Evolutionary conservation across 2,888 invertebrate genomes (phyloP).

Genomic region (Ditula angustiorana): DNA sequence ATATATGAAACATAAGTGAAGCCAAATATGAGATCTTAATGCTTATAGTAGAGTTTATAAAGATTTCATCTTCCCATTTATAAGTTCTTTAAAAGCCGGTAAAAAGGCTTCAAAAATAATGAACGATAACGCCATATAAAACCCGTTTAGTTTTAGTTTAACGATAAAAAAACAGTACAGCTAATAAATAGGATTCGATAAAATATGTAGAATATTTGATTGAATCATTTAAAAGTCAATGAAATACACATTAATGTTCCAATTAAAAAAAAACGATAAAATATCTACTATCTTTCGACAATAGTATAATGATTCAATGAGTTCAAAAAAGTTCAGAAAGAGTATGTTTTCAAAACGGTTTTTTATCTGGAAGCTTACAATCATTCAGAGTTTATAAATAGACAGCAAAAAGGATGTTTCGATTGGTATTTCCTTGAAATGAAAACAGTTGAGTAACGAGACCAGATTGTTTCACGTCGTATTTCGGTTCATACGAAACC

Average conservation of each 20-base stretch:
- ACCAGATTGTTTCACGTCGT: not conserved
- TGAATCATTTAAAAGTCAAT: conserved; percentile 10
- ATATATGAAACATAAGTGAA: too few relatives aligned
- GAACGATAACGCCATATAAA: too few relatives aligned
- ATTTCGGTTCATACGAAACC: not conserved
- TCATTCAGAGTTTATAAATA: not conserved
- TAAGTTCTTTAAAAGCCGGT: too few relatives aligned
- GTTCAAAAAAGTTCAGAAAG: not conserved
- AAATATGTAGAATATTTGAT: not conserved
- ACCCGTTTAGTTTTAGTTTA: too few relatives aligned
- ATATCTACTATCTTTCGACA: not conserved
- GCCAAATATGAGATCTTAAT: too few relatives aligned
- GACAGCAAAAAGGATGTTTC: conserved; percentile 4
- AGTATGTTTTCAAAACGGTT: not conserved
- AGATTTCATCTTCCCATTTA: too few relatives aligned
- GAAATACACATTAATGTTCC: not conserved
- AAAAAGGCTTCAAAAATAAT: too few relatives aligned
- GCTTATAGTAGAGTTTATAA: too few relatives aligned
- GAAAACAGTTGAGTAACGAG: not conserved
- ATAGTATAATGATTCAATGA: not conserved
- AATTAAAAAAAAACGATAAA: not conserved
- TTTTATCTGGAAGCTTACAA: conserved; percentile 2
- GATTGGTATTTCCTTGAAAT: not conserved
- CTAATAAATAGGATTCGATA: not conserved
- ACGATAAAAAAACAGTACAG: too few relatives aligned